These are phyloP conservation scores for Corythoichthys haematopterus DNA, from an alignment of 2,113 vertebrate genomes.

Conservation along the genomic window DNA sequence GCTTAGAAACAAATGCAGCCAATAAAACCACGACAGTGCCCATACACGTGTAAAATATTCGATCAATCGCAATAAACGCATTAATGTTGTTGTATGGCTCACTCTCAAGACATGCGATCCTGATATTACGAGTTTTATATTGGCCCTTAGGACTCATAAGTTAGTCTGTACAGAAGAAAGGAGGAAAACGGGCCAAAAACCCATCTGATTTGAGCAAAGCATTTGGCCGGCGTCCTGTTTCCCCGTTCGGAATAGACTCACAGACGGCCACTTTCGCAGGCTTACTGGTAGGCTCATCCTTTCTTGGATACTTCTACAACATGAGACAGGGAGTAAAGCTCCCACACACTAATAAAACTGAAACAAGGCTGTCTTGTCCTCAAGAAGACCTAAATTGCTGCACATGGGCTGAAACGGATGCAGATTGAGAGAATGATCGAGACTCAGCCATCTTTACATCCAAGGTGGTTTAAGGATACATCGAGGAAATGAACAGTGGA, in stretches of 20 bases:
- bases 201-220: conserved; percentile 35
- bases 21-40: conserved; percentile 13
- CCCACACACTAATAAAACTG: conserved; percentile 58
- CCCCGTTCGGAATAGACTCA: conserved; percentile 43
- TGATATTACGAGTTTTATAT: conserved; percentile 25
- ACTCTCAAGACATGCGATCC: conserved; percentile 6
- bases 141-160: conserved; percentile 35
- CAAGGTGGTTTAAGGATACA: background rate
- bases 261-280: conserved; percentile 45
- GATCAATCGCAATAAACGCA: conserved; percentile 13
- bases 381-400: conserved; percentile 30
- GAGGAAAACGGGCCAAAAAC: conserved; percentile 38
- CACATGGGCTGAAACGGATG: conserved; percentile 47
- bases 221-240: conserved; percentile 24
- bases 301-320: conserved; percentile 45
- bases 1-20: conserved; percentile 8
- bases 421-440: conserved; percentile 4
- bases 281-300: conserved; percentile 29
- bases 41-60: background rate
- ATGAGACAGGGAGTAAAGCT: conserved; percentile 37
- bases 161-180: conserved; percentile 13
- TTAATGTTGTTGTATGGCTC: background rate
- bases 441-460: background rate
- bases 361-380: conserved; percentile 51
- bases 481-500: background rate